Conservation (phyloP, 2,888 invertebrate species). For the Ditula angustiorana region DNA sequence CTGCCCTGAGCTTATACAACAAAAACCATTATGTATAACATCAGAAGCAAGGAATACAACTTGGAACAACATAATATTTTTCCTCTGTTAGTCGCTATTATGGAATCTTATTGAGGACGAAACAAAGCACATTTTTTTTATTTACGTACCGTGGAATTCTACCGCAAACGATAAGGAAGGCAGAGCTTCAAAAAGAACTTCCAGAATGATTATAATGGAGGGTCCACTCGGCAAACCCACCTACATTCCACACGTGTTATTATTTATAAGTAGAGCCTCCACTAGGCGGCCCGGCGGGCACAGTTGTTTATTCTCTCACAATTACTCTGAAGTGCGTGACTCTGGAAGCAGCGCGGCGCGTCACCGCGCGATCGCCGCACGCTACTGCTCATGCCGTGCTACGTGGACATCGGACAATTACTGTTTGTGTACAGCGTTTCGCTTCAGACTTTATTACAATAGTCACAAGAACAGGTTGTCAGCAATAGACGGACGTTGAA, state of each 20-base stretch:
- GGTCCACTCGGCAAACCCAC: constrained; percentile 53
- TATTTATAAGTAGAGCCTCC: constrained; percentile 45
- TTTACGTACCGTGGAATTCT: constrained; percentile 24
- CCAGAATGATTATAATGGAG: constrained; percentile 34
- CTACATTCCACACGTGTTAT: constrained; percentile 52
- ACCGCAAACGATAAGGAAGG: constrained; percentile 2
- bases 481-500: constrained; percentile 4
- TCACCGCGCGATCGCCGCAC: constrained; percentile 51
- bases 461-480: constrained; percentile 1
- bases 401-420: constrained; percentile 33
- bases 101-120: constrained; percentile 1
- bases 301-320: constrained; percentile 68
- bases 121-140: constrained; percentile 16
- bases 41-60: constrained; percentile 17
- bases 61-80: constrained; percentile 15
- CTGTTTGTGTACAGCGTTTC: constrained; percentile 25
- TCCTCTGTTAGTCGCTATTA: constrained; percentile 5
- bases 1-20: constrained; percentile 19
- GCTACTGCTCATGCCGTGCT: constrained; percentile 43
- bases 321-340: constrained; percentile 68
- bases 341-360: constrained; percentile 59
- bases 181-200: constrained; percentile 13
- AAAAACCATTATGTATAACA: background rate
- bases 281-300: constrained; percentile 38
- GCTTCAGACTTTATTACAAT: constrained; percentile 14